phyloP scores from a whole-genome alignment of 2,113 vertebrate species.

The Scomber colias region DNA sequence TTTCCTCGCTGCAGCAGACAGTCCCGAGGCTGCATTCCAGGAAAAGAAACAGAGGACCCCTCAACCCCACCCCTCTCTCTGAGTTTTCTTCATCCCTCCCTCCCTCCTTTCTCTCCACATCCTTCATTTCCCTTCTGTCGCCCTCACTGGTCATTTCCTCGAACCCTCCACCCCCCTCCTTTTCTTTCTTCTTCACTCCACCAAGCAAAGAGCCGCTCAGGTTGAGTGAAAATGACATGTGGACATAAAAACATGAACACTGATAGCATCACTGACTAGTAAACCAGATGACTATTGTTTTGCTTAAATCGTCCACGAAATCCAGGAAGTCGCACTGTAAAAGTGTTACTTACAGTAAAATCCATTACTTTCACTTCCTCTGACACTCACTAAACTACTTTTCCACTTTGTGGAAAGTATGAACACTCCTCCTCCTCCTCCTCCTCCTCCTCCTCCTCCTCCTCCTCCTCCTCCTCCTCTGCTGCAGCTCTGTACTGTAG shows the following conservation, averaged over 20 bases:
- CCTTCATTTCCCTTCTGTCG: constrained; percentile 78
- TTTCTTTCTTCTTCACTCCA: constrained; percentile 53
- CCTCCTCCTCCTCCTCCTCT: too few relatives aligned
- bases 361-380: constrained; percentile 24
- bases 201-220: constrained; percentile 28
- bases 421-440: constrained; percentile 51
- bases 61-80: constrained; percentile 50
- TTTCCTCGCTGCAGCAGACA: constrained; percentile 71
- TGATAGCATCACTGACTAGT: not conserved
- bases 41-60: constrained; percentile 72
- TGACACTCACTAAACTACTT: constrained; percentile 46
- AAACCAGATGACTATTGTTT: not conserved
- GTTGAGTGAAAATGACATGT: constrained; percentile 37
- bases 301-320: not conserved
- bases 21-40: constrained; percentile 79
- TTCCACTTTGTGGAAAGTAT: constrained; percentile 64
- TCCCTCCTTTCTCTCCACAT: constrained; percentile 57
- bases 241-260: constrained; percentile 23
- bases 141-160: constrained; percentile 67
- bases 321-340: not conserved
- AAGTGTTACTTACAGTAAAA: constrained; percentile 46
- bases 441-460: too few relatives aligned
- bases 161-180: constrained; percentile 27
- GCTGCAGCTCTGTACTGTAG: constrained; percentile 27
- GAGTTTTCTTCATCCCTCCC: constrained; percentile 51